Percentiles rank a stretch among this genome's conserved stretches.
phyloP scores from a whole-genome alignment of 2,888 invertebrate genomes.

The Eupithecia abbreviata region DNA sequence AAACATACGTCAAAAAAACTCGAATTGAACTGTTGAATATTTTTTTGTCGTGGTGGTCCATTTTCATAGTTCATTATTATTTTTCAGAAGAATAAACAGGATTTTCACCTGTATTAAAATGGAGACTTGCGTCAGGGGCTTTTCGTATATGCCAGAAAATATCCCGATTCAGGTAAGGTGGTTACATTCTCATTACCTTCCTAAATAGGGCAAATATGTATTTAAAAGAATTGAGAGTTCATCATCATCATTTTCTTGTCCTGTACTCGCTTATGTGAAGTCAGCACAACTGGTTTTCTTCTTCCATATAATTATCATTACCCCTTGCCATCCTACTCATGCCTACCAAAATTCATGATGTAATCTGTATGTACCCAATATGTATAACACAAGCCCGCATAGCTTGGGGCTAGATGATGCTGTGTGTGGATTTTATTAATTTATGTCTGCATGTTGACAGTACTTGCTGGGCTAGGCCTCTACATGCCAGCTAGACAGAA shows the following conservation, averaged over 20 bases:
- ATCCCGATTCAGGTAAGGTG: conserved; percentile 7
- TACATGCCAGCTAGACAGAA: neutral
- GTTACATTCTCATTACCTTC: too few species aligned
- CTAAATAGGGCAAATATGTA: neutral
- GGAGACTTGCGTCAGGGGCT: conserved; percentile 68
- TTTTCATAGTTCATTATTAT: neutral
- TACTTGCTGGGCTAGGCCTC: too few species aligned
- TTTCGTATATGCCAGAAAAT: conserved; percentile 68
- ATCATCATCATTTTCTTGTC: neutral
- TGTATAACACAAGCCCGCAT: too few species aligned
- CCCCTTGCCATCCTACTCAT: too few species aligned
- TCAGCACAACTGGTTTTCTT: neutral
- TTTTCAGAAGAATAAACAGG: neutral
- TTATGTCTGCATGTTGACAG: neutral
- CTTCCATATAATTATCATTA: neutral
- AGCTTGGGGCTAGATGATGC: too few species aligned
- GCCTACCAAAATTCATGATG: too few species aligned
- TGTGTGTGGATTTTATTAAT: too few species aligned
- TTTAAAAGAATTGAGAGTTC: neutral
- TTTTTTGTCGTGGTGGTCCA: neutral
- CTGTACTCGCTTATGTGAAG: neutral
- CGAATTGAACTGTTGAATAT: neutral
- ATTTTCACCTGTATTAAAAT: conserved; percentile 38
- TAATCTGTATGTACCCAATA: too few species aligned
- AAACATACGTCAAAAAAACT: conserved; percentile 3